Base-by-base conservation (phyloP, 2,888 invertebrate species). In the Prosopocoilus inquinatus region DNA sequence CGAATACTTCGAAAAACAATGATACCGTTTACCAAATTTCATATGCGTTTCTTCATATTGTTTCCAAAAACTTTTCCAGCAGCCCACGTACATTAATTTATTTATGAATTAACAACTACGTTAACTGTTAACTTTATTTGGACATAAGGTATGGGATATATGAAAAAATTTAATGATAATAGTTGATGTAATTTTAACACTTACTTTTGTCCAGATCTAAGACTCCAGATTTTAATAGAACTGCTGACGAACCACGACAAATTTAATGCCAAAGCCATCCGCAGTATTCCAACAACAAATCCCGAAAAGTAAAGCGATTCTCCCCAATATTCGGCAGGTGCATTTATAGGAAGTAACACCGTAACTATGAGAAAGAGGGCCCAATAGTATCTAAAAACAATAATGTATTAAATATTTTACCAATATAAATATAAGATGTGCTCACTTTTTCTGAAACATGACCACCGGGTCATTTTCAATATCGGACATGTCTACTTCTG, bases 371-470 rank as follows among this genome's bases (percentile, higher is more conserved):
- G 75, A 69, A 86, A 89, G 0, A 91, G 64, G 0, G 86, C 63
- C 84, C 87, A 88, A 65, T 82, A 77, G 71, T 86, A 91, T 66
- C 91, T 92, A 74, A 5, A 79, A 74, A 62, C 35, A 53, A 13
- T 15, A 41, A 15, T 41, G 5, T 41, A 13, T n/a, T n/a, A 28
- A 28, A 41, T 41, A 13, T 15, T 9, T 36, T 36, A 12, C 12
- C 36, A 36, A 9, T 12, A 36, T 9, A 9, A 4, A n/a, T 12
- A 36, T 9, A 16, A 41, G 34, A 9, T 41, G 47, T 20, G 63
- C 77, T 77, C 75, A 91, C 91, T 80, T 86, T 70, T 86, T 87
- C 75, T 96, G 96, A 68, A 91, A 87, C 84, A 87, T 87, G 4
- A 94, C 86, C 15, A 92, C 82, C 13, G 82, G 80, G 74, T 96